Conservation (phyloP, 2,888 invertebrate genomes). For the Pemphredon lugubris region DNA sequence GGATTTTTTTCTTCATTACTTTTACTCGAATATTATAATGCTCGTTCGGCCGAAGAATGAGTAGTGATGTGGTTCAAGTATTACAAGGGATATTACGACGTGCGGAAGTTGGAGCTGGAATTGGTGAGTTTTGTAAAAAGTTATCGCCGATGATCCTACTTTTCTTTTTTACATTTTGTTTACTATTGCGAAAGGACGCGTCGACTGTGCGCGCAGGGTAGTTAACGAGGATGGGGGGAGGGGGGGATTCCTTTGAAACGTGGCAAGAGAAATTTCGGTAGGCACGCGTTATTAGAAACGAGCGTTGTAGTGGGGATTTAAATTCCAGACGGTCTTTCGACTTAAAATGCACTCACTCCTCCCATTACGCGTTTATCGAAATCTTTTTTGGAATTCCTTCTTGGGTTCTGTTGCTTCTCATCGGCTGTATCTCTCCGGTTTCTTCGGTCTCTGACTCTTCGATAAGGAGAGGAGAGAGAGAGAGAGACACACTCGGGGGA, state of each 20-base stretch:
- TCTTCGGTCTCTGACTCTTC: slow-evolving; percentile 18
- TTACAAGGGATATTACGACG: slow-evolving; percentile 78
- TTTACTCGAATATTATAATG: slow-evolving; percentile 21
- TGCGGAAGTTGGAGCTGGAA: slow-evolving; percentile 73
- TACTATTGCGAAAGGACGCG: too few species aligned
- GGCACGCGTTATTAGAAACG: too few species aligned
- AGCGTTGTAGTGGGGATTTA: too few species aligned
- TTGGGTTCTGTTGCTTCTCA: background rate
- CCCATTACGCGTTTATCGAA: slow-evolving; percentile 42
- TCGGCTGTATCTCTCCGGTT: too few species aligned
- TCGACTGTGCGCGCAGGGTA: background rate
- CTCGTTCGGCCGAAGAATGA: slow-evolving; percentile 25
- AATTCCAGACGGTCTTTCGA: slow-evolving; percentile 35
- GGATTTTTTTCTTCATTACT: too few species aligned
- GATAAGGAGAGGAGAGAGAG: slow-evolving; percentile 35
- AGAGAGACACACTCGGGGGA: slow-evolving; percentile 6
- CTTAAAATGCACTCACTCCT: slow-evolving; percentile 6
- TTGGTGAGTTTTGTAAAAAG: slow-evolving; percentile 68
- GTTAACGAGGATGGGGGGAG: too few species aligned
- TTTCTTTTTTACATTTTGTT: too few species aligned
- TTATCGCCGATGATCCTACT: background rate
- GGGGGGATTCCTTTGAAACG: too few species aligned
- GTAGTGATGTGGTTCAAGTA: slow-evolving; percentile 77
- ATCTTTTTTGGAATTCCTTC: slow-evolving; percentile 43
- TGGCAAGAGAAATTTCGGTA: too few species aligned